Base-by-base conservation (phyloP, 2,113 vertebrate genomes). In the Chaetura pelagica region DNA sequence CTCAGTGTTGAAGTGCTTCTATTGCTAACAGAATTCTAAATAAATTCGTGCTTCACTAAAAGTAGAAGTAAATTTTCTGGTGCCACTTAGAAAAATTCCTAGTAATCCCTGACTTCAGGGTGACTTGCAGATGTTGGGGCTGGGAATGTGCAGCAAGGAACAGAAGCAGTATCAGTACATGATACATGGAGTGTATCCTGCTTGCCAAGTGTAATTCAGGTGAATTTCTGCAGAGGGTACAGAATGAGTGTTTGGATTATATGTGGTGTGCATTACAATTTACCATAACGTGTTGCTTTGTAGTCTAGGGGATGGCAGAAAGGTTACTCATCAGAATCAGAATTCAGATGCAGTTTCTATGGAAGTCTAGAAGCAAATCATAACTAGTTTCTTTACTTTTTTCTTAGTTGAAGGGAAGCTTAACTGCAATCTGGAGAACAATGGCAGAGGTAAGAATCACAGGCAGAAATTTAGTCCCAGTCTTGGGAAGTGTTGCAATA, bases 281-380 rank as follows among this genome's bases (percentile, higher is more conserved):
- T 32, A 21, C 5, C 3, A 1, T 23, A 34, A 27, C 1, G 0
- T 40, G 21, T 16, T 51, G 59, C 29, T 15, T 71, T 15, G 0
- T 6, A 22, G 12, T 4, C 2, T 0, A 27, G 35, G 48, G 29
- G 8, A 4, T 40, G 34, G 35, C 26, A 54, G 40, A 23, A 61
- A 38, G 34, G 18, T 32, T 34, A 3, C 38, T 57, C 16, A 19
- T 5, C 24, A 38, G 22, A 29, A 12, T 74, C 29, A 57, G 44
- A 9, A 20, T 81, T 72, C 10, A 32, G n/a, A 10, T 58, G 12
- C 1, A 35, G 30, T 42, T 80, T 32, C 51, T 4, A 3, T 12
- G 73, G 1, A 61, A 46, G 4, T 1, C 57, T 3, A 46, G 38
- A 15, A 62, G n/a, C 82, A 40, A 58, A 7, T 26, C 7, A 15